Percentiles rank a stretch among this genome's conserved stretches.
Conservation (phyloP, 1,140 invertebrate species). For the Linepithema humile region DNA sequence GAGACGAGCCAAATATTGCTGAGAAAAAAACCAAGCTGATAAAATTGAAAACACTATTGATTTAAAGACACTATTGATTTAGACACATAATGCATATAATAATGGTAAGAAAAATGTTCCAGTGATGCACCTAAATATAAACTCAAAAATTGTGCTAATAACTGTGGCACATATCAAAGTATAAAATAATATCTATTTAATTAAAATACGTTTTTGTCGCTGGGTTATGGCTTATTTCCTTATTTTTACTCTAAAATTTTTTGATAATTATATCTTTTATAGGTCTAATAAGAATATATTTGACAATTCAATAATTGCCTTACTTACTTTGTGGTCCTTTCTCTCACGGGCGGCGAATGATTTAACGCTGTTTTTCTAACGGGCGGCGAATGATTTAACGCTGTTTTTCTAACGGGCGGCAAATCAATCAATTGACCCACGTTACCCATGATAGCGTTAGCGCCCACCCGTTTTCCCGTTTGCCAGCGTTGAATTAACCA, state of each 20-base stretch:
- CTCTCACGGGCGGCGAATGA: constrained; percentile 72
- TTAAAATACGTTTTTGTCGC: too few species aligned
- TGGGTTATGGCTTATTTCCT: too few species aligned
- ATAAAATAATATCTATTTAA: too few species aligned
- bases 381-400: constrained; percentile 71
- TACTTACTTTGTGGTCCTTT: constrained; percentile 65
- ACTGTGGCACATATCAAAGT: too few species aligned
- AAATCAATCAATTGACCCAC: constrained; percentile 66
- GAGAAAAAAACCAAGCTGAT: neutral
- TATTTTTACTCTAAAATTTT: constrained; percentile 8
- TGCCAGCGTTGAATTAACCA: constrained; percentile 90
- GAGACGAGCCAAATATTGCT: neutral
- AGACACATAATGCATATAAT: too few species aligned
- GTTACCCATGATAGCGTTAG: constrained; percentile 79
- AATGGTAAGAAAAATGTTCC: too few species aligned
- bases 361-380: constrained; percentile 66
- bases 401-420: constrained; percentile 46
- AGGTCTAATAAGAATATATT: neutral
- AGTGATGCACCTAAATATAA: too few species aligned
- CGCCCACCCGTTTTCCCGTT: constrained; percentile 84
- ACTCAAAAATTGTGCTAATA: too few species aligned
- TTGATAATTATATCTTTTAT: neutral
- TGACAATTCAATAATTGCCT: constrained; percentile 2
- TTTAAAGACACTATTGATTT: too few species aligned
- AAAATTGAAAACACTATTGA: too few species aligned